Evolutionary conservation across 1,140 invertebrate species (phyloP), one percentile per base, ranked within the genome.

Genomic region (Drosophila melanica): DNA sequence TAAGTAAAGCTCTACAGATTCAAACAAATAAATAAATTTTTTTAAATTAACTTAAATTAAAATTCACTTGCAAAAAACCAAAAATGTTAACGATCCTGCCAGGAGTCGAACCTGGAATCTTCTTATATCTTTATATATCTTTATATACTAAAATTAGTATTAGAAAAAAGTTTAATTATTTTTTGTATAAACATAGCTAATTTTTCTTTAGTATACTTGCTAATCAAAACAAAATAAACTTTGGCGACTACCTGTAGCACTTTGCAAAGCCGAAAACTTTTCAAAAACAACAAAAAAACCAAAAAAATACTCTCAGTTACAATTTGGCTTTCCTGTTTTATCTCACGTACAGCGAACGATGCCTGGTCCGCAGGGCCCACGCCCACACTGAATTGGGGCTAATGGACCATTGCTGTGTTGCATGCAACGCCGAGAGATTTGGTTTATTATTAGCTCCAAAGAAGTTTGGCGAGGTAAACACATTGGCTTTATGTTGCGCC

Each of bases 91-190:
- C n/a, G 94, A 94, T 93, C 94, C 93, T 94, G 94, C 94, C 94
- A 94, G 94, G 94, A 94, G 94, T 94, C 94, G 94, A 94, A 94
- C 94, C 94, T 94, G 94, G 93, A 94, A 94, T 94, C 94, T 94
- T 94, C 94, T n/a, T n/a, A n/a, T n/a, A n/a, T n/a, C n/a, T n/a
- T n/a, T n/a, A n/a, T n/a, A n/a, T n/a, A n/a, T 10, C 3, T 18
- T 3, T 7, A 4, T 0, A 18, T 10, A 27, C 9, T 33, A 7
- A 18, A 59, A 44, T 33, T 14, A 33, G 16, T 12, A 30, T 23
- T 2, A 2, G 4, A 14, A 42, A 11, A 11, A 35, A 4, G 14
- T 44, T 20, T 9, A 33, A 42, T 27, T 10, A 12, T 4, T 20
- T 23, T 3, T 11, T 47, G 3, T 20, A 23, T 12, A 47, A 8